Evolutionary conservation across 2,113 vertebrate species (phyloP).

Genomic region (Scalopus aquaticus): DNA sequence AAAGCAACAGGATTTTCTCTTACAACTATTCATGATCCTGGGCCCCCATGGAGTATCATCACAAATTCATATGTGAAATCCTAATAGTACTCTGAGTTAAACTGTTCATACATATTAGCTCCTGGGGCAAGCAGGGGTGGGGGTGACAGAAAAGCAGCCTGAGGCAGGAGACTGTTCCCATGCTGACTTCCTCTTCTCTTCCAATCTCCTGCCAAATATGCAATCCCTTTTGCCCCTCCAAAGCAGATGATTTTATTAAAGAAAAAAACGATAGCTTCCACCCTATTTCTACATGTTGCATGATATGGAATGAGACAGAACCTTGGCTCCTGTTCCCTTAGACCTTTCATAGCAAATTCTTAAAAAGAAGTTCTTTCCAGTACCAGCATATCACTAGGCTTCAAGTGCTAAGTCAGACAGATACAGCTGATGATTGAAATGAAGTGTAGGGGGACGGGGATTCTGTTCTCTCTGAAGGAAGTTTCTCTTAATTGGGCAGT

Average conservation of each 20-base stretch:
- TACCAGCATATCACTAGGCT: neutral
- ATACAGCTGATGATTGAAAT: neutral
- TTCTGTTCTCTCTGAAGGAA: neutral
- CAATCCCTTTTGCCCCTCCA: neutral
- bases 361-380: neutral
- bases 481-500: constrained; percentile 13
- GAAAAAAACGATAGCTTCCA: neutral
- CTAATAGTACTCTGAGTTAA: constrained; percentile 21
- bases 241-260: neutral
- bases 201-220: neutral
- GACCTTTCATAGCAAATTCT: neutral
- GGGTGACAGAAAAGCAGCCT: neutral
- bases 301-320: neutral
- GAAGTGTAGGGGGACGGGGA: neutral
- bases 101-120: neutral
- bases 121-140: neutral
- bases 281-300: neutral
- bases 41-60: no score
- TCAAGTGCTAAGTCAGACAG: neutral
- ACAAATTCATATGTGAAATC: no score
- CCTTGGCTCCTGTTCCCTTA: neutral
- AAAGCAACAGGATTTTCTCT: constrained; percentile 31
- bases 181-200: neutral
- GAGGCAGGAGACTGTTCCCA: neutral
- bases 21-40: constrained; percentile 40